Conservation (phyloP, 2,888 invertebrate genomes). For the Xylota segnis region DNA sequence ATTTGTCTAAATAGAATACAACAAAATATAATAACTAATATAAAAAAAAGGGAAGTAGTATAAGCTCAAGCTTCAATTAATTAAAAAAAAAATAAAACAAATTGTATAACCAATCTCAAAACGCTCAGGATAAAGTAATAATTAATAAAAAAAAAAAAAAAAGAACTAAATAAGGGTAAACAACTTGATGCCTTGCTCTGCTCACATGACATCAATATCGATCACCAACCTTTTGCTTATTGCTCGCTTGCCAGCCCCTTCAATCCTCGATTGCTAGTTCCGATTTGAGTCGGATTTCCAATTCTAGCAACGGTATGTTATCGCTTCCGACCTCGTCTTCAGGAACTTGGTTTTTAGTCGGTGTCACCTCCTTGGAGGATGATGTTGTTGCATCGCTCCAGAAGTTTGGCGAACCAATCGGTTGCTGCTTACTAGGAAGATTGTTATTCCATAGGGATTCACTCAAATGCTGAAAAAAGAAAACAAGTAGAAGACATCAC, state of each 20-base stretch:
- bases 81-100: slow-evolving; percentile 58
- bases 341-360: slow-evolving; percentile 77
- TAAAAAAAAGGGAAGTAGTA: slow-evolving; percentile 64
- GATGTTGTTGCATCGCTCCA: slow-evolving; percentile 78
- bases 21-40: slow-evolving; percentile 60
- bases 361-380: slow-evolving; percentile 76
- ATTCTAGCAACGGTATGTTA: slow-evolving; percentile 87
- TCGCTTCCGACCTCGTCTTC: slow-evolving; percentile 86
- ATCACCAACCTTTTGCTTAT: slow-evolving; percentile 74
- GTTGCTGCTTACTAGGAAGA: slow-evolving; percentile 62
- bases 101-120: slow-evolving; percentile 76
- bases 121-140: slow-evolving; percentile 60
- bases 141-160: slow-evolving; percentile 41
- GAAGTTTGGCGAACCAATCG: slow-evolving; percentile 78
- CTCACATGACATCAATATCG: slow-evolving; percentile 68
- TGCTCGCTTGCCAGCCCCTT: slow-evolving; percentile 36
- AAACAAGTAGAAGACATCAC: not conserved
- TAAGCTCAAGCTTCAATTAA: slow-evolving; percentile 73
- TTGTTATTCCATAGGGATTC: slow-evolving; percentile 79
- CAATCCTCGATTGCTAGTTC: slow-evolving; percentile 85
- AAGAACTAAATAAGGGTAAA: slow-evolving; percentile 60
- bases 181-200: slow-evolving; percentile 63
- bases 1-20: slow-evolving; percentile 74
- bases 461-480: slow-evolving; percentile 77
- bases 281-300: slow-evolving; percentile 88